Percentiles rank a stretch among this genome's conserved stretches.
These are phyloP conservation scores for Lycaon pictus DNA, from an alignment of 2,113 vertebrate species.

Conservation along the genomic window DNA sequence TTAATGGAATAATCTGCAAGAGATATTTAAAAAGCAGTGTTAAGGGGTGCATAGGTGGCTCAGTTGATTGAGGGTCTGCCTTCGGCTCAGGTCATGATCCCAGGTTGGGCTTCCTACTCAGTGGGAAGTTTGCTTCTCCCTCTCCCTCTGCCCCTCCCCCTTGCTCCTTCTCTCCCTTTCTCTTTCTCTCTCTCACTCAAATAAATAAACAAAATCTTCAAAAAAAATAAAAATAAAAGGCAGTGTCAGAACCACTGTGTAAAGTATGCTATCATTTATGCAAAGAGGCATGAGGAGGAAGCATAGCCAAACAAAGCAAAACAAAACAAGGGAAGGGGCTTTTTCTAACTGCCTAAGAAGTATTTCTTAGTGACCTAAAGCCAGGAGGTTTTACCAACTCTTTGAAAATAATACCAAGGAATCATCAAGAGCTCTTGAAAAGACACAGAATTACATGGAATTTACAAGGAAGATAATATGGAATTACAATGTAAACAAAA, in stretches of 20 bases:
- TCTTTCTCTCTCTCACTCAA: too few relatives aligned
- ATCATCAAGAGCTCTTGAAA: slow-evolving; percentile 58
- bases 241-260: not conserved
- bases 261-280: not conserved
- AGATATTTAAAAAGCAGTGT: not conserved
- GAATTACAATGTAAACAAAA: slow-evolving; percentile 83
- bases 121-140: too few relatives aligned
- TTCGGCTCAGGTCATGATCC: too few relatives aligned
- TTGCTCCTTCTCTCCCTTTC: too few relatives aligned
- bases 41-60: too few relatives aligned
- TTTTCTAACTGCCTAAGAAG: slow-evolving; percentile 27
- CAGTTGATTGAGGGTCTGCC: too few relatives aligned
- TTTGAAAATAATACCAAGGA: slow-evolving; percentile 66
- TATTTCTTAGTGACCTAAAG: slow-evolving; percentile 54
- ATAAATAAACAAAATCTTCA: too few relatives aligned
- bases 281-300: not conserved
- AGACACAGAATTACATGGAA: slow-evolving; percentile 82
- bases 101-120: too few relatives aligned
- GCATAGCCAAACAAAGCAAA: not conserved
- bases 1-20: slow-evolving; percentile 9
- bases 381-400: slow-evolving; percentile 24
- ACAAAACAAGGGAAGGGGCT: not conserved
- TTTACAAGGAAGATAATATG: slow-evolving; percentile 82
- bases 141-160: too few relatives aligned
- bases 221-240: not conserved